Conservation (phyloP, 1,140 invertebrate genomes). For the Nasonia giraulti region DNA sequence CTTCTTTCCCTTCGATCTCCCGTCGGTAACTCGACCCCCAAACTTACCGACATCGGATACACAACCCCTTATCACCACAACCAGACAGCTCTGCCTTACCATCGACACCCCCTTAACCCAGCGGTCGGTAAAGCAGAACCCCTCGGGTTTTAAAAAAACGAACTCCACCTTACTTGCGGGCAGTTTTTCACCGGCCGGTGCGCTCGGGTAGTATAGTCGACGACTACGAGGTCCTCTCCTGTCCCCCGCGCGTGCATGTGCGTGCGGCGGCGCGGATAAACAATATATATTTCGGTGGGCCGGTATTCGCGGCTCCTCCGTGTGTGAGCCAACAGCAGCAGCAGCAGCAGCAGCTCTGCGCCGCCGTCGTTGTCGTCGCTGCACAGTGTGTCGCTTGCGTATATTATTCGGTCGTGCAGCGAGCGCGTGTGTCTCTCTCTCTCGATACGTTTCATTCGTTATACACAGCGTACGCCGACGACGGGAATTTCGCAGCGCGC, state of each 20-base stretch:
- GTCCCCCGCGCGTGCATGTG: background rate
- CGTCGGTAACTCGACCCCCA: background rate
- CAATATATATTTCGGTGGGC: constrained; percentile 39
- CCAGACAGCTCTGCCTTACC: background rate
- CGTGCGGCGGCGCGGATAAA: constrained; percentile 46
- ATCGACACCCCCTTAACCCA: no score
- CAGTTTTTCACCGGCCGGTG: constrained; percentile 33
- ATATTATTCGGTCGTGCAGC: background rate
- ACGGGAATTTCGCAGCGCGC: background rate
- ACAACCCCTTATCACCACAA: background rate
- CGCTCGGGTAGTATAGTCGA: background rate
- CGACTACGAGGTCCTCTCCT: background rate
- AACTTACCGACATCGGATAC: background rate
- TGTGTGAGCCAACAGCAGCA: constrained; percentile 9
- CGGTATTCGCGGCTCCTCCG: constrained; percentile 37
- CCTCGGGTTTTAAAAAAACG: background rate
- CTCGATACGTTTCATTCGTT: background rate
- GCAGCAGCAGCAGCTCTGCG: background rate
- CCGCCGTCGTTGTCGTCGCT: no score
- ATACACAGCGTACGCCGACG: background rate
- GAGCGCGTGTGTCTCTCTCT: background rate
- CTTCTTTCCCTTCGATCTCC: background rate
- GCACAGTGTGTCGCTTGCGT: background rate
- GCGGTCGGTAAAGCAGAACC: background rate
- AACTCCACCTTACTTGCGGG: background rate